Conservation (phyloP, 1,140 invertebrate species). For the Drosophila sechellia region DNA sequence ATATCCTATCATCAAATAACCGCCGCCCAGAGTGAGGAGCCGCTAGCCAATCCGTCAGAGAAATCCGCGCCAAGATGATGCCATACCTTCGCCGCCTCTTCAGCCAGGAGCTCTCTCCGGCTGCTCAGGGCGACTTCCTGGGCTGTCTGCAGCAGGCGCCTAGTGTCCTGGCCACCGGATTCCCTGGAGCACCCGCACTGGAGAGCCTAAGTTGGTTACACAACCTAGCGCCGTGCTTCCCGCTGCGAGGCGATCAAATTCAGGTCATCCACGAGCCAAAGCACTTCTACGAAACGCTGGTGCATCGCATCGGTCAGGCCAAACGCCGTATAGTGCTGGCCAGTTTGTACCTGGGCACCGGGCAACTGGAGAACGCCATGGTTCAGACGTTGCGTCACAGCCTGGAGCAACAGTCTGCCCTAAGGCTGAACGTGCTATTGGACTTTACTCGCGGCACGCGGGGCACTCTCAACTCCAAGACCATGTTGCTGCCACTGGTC, state of each 20-base stretch:
- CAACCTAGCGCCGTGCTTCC: constrained; percentile 89
- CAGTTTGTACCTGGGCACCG: constrained; percentile 97
- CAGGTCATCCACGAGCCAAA: constrained; percentile 90
- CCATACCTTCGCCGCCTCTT: constrained; percentile 77
- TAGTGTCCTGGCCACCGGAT: constrained; percentile 42
- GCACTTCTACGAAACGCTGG: constrained; percentile 90
- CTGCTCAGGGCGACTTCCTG: constrained; percentile 59
- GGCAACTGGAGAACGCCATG: constrained; percentile 92
- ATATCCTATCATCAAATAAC: neutral
- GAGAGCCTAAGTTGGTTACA: constrained; percentile 88
- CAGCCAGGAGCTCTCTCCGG: constrained; percentile 66
- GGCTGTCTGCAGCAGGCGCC: constrained; percentile 68
- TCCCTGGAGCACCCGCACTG: constrained; percentile 49
- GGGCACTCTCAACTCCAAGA: constrained; percentile 90
- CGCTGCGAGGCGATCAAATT: constrained; percentile 89
- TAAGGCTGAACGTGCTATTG: constrained; percentile 94
- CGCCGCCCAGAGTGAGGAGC: constrained; percentile 3
- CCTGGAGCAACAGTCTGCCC: constrained; percentile 85
- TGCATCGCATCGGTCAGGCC: constrained; percentile 89
- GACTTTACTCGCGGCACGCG: constrained; percentile 96
- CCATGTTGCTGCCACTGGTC: constrained; percentile 91
- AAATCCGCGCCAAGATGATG: constrained; percentile 39
- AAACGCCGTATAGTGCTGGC: constrained; percentile 93
- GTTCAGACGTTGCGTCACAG: constrained; percentile 88
- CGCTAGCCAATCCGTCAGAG: neutral